These are phyloP conservation scores for Notarius quadriscutis DNA, from an alignment of 2,113 vertebrate genomes.

Conservation along the genomic window DNA sequence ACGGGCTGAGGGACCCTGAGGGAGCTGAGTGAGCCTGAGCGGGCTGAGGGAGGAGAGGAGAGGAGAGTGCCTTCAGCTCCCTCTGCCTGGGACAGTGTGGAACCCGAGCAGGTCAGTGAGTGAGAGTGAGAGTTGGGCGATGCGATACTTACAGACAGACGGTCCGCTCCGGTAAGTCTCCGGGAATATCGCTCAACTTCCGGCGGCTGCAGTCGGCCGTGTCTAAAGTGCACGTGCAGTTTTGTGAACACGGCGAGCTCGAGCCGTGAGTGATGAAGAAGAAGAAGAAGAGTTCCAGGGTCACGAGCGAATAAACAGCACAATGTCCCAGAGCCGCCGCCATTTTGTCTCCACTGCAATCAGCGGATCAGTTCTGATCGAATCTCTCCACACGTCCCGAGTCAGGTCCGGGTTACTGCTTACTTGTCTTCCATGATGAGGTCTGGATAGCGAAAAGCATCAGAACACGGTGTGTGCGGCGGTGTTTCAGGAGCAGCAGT, in stretches of 20 bases:
- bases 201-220: conserved; percentile 81
- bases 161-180: conserved; percentile 82
- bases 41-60: too few species aligned
- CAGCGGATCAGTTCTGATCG: conserved; percentile 7
- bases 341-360: conserved; percentile 81
- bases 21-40: too few species aligned
- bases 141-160: conserved; percentile 83
- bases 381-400: neutral
- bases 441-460: neutral
- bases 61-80: too few species aligned
- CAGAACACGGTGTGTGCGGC: neutral
- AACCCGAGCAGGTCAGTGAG: neutral
- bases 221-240: conserved; percentile 80
- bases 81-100: too few species aligned
- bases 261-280: conserved; percentile 43
- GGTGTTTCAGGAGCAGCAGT: too few species aligned
- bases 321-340: conserved; percentile 77
- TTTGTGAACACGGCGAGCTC: conserved; percentile 71
- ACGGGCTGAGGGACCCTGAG: too few species aligned
- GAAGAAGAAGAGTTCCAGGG: conserved; percentile 54
- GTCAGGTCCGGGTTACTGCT: neutral
- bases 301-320: conserved; percentile 68
- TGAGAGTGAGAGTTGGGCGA: neutral
- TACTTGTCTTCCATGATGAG: neutral
- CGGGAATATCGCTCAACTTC: conserved; percentile 74